Conservation (phyloP, 2,797 vertebrate genomes). For the Lepus townsendii region DNA sequence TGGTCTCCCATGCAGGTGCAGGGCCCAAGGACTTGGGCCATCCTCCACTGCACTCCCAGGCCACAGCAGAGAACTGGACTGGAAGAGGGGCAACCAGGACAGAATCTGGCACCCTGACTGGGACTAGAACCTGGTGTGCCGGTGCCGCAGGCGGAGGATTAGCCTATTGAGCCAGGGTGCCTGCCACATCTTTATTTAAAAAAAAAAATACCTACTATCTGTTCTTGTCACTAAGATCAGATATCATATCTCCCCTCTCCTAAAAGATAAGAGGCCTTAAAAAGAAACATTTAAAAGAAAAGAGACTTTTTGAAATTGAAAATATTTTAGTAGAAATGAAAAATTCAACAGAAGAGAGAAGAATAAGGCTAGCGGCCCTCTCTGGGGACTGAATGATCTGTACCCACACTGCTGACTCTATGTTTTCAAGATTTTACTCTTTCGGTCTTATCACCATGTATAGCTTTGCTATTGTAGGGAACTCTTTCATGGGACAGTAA, state of each 20-base stretch:
- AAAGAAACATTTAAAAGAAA: slow-evolving; percentile 1
- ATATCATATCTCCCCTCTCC: background rate
- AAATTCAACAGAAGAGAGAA: background rate
- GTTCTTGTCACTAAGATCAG: background rate
- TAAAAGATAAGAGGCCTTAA: background rate
- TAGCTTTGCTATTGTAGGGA: background rate
- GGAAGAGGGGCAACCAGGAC: too few species aligned
- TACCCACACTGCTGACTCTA: background rate
- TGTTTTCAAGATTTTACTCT: background rate
- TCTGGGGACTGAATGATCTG: background rate
- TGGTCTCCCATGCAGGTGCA: too few species aligned
- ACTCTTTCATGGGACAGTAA: background rate
- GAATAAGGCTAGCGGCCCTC: background rate
- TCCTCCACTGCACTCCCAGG: too few species aligned
- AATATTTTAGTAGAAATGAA: background rate
- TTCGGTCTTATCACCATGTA: background rate
- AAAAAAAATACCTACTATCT: background rate
- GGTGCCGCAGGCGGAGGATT: too few species aligned
- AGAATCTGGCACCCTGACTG: too few species aligned
- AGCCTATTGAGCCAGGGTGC: too few species aligned
- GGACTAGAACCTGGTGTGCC: too few species aligned
- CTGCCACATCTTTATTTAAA: too few species aligned
- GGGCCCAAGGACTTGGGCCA: too few species aligned
- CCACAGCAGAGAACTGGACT: too few species aligned
- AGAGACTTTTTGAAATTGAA: background rate